These are phyloP conservation scores for Myopa tessellatipennis DNA, from an alignment of 2,888 invertebrate species.

Conservation along the genomic window DNA sequence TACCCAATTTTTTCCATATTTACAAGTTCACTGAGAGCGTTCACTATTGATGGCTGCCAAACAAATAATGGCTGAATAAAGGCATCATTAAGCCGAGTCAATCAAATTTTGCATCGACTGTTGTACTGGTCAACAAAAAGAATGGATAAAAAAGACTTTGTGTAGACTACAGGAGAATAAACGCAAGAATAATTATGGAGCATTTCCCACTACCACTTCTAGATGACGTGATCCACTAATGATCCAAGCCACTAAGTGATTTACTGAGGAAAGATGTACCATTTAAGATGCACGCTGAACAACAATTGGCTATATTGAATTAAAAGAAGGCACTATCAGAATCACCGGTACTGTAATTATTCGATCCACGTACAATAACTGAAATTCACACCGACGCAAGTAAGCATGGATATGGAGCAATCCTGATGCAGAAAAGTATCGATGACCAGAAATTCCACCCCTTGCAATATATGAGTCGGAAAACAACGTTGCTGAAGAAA, in stretches of 20 bases:
- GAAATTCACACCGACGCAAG: conserved; percentile 50
- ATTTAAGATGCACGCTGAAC: neutral
- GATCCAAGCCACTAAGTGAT: conserved; percentile 7
- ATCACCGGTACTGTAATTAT: conserved; percentile 45
- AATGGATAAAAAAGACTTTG: conserved; percentile 8
- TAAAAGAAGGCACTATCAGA: conserved; percentile 39
- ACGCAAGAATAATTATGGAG: neutral
- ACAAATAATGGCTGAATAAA: conserved; percentile 27
- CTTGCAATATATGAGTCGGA: neutral
- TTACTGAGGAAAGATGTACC: neutral
- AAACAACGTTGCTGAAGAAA: neutral
- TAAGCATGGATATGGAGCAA: conserved; percentile 45
- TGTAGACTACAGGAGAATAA: neutral
- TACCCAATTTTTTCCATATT: no score
- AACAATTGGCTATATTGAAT: neutral
- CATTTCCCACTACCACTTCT: neutral
- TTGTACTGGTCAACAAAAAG: neutral
- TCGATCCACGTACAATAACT: conserved; percentile 42
- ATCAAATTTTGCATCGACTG: neutral
- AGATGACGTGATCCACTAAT: conserved; percentile 28
- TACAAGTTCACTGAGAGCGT: no score
- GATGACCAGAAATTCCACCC: conserved; percentile 30
- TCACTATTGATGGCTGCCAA: no score
- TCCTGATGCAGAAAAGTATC: conserved; percentile 44
- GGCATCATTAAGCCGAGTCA: neutral